A percentile compares a stretch with the other conserved stretches of the same genome.
Conservation (phyloP, 2,113 vertebrate genomes). For the Phyllopteryx taeniolatus region DNA sequence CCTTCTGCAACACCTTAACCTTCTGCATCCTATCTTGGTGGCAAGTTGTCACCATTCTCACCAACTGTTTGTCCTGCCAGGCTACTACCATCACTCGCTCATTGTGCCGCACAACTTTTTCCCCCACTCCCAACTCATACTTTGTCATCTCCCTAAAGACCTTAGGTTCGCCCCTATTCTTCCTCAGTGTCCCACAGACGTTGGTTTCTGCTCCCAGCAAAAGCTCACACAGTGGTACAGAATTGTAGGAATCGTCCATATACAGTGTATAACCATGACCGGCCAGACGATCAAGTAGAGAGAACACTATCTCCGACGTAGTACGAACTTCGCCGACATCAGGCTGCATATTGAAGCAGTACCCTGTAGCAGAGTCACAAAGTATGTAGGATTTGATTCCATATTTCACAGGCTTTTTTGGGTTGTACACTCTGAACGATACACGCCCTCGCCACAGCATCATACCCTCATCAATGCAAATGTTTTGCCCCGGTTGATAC, state of each 20-base stretch:
- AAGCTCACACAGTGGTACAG: slow-evolving; percentile 2
- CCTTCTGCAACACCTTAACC: not conserved
- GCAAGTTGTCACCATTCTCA: not conserved
- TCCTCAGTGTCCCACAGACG: not conserved
- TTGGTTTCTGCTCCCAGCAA: not conserved
- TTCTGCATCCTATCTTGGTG: not conserved
- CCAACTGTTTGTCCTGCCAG: not conserved
- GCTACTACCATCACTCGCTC: not conserved
- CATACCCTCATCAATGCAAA: slow-evolving; percentile 5
- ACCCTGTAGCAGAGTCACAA: not conserved
- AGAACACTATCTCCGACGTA: not conserved
- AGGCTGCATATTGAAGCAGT: slow-evolving; percentile 1
- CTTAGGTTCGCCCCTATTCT: not conserved
- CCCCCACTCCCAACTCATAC: not conserved
- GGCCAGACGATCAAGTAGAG: not conserved
- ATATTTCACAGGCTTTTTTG: not conserved
- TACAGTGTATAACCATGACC: slow-evolving; percentile 1
- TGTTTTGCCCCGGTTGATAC: not conserved
- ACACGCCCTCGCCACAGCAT: not conserved
- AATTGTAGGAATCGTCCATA: not conserved
- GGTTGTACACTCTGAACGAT: not conserved
- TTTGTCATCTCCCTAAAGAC: not conserved
- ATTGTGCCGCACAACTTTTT: not conserved
- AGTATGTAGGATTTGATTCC: not conserved
- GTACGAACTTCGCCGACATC: not conserved